A percentile compares a stretch with the other conserved stretches of the same genome.
phyloP scores from a whole-genome alignment of 30 jellyfish, hydroid and myxozoan species.

The Aurelia aurita region DNA sequence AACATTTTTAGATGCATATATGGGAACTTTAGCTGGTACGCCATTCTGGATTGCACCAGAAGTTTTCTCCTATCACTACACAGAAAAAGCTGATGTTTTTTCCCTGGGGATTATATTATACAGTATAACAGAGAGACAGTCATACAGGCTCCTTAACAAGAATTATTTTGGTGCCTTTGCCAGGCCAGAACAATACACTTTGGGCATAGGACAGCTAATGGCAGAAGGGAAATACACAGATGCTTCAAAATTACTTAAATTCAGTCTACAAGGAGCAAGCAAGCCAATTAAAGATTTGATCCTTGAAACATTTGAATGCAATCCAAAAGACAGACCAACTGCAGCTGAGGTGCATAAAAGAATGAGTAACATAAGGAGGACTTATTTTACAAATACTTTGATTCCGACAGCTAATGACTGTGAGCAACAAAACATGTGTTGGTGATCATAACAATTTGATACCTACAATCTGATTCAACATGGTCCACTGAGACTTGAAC shows the following conservation, averaged over 20 bases:
- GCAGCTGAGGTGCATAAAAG: slow-evolving; percentile 16
- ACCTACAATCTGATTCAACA: neutral
- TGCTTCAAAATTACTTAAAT: slow-evolving; percentile 17
- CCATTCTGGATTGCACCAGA: slow-evolving; percentile 88
- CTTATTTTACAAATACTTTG: neutral
- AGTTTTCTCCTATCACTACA: slow-evolving; percentile 53
- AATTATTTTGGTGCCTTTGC: slow-evolving; percentile 70
- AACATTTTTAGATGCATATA: slow-evolving; percentile 14
- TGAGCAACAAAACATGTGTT: neutral
- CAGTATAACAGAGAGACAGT: slow-evolving; percentile 53
- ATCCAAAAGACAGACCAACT: slow-evolving; percentile 40
- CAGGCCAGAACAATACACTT: neutral
- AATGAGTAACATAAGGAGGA: neutral
- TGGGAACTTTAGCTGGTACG: slow-evolving; percentile 77
- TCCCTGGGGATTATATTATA: slow-evolving; percentile 63
- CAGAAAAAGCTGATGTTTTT: slow-evolving; percentile 71
- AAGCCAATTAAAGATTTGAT: slow-evolving; percentile 18
- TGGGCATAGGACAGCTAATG: slow-evolving; percentile 43
- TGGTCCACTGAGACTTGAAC: no score
- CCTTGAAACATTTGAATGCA: slow-evolving; percentile 30
- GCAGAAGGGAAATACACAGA: neutral
- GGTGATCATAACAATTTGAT: neutral
- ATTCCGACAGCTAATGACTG: no score
- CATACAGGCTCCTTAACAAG: neutral
- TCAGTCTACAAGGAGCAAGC: slow-evolving; percentile 5